Base-by-base conservation (phyloP, 2,113 vertebrate species). In the Rhinoptilus africanus region DNA sequence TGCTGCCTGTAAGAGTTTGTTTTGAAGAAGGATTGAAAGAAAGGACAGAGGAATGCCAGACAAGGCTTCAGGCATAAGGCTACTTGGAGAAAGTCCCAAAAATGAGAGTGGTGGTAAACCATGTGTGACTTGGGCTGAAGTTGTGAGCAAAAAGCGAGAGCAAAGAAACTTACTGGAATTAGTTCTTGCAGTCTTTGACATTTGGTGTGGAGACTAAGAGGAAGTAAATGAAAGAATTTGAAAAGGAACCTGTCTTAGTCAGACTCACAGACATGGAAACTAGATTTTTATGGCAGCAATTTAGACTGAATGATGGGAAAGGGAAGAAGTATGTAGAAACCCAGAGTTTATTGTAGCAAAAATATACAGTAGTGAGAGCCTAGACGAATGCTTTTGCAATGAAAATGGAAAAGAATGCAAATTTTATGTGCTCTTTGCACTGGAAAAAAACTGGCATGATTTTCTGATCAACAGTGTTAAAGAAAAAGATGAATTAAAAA, bases 71-170 rank as follows among this genome's bases (percentile, higher is more conserved):
- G 89, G 82, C 93, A 41, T 92, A 89, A 94, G 71, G 83, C 88
- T 73, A 20, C 53, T 96, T 97, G 97, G 94, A 96, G 68, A 54
- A 84, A 64, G 43, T 94, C 86, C 95, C 72, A 77, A 91, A 90
- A 93, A 88, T 95, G 86, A 89, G 85, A 84, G 74, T 88, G 80
- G 72, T 96, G 93, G 90, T 96, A 96, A 96, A 92, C 91, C 95
- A 92, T 76, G 92, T 96, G 90, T 96, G 72, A 86, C 86, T 94
- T 92, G 81, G 88, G 91, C 86, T 90, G 87, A 93, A 87, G 72
- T 83, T 96, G 64, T 2, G 7, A 96, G 88, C 66, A 87, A 89
- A 96, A 92, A 71, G n/a, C 77, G 72, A 32, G 73, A 85, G 69
- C 0, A 0, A 57, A 91, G 39, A 84, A 54, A 69, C 59, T 93